Conservation (phyloP, 23 tunicate species). For the Clavelina lepadiformis region DNA sequence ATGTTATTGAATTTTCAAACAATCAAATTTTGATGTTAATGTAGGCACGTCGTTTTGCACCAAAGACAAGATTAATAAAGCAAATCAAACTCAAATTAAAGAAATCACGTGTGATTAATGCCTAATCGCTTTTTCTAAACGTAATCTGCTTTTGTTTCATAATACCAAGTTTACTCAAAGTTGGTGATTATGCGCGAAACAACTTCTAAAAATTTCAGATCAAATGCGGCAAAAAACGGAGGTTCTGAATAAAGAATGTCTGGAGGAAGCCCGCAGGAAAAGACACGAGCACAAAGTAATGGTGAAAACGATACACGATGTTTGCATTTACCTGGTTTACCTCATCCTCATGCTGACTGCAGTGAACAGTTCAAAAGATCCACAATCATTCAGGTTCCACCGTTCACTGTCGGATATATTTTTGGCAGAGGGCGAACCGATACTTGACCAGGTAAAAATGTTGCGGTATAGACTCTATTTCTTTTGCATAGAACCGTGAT, state of each 20-base stretch:
- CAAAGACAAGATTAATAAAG: not conserved
- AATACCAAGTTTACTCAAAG: no score
- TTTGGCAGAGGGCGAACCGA: conserved; percentile 31
- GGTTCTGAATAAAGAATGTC: not conserved
- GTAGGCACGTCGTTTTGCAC: not conserved
- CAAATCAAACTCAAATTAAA: no score
- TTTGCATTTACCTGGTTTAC: conserved; percentile 53
- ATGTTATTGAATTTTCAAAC: not conserved
- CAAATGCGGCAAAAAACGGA: not conserved
- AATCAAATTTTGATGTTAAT: not conserved
- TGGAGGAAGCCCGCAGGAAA: conserved; percentile 20
- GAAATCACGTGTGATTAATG: no score
- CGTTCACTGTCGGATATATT: conserved; percentile 53
- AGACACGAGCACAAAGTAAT: conserved; percentile 46
- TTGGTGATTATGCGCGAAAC: no score
- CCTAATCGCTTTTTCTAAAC: no score
- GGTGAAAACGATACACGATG: conserved; percentile 60
- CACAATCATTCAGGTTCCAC: conserved; percentile 28
- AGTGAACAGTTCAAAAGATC: conserved; percentile 55
- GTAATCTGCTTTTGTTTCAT: no score
- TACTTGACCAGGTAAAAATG: conserved; percentile 57
- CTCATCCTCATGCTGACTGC: conserved; percentile 46
- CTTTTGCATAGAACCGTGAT: no score
- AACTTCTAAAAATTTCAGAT: conserved; percentile 2
- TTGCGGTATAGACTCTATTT: no score